Conservation (phyloP, 2,797 vertebrate genomes). For the Streptopelia turtur region DNA sequence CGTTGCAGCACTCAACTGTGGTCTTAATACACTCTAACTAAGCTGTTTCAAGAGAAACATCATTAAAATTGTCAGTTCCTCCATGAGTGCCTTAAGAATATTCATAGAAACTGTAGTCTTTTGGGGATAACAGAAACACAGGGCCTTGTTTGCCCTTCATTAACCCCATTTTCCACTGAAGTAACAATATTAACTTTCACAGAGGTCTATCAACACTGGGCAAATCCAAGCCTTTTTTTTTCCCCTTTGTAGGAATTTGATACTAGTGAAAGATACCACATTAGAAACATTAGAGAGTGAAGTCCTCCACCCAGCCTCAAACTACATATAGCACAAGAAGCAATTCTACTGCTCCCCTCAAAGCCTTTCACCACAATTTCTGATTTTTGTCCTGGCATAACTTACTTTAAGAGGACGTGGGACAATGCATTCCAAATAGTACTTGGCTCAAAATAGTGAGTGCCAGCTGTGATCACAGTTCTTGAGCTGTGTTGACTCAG, state of each 20-base stretch:
- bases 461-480: not conserved
- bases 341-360: fast-evolving
- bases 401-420: not conserved
- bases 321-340: not conserved
- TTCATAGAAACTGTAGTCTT: not conserved
- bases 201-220: not conserved
- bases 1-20: not conserved
- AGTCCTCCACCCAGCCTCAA: not conserved
- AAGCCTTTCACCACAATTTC: not conserved
- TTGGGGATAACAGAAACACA: not conserved
- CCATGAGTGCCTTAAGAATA: not conserved
- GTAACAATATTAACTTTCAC: not conserved
- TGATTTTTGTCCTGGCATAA: not conserved
- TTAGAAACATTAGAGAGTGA: not conserved
- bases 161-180: not conserved
- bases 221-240: not conserved
- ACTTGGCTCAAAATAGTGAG: not conserved
- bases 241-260: not conserved
- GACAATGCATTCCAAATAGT: not conserved
- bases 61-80: conserved; percentile 27
- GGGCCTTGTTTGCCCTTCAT: not conserved
- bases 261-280: not conserved
- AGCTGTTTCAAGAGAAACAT: conserved; percentile 29
- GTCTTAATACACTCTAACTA: not conserved
- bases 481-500: not conserved